Evolutionary conservation across 2,888 invertebrate species (phyloP).

Genomic region (Unio pictorum): DNA sequence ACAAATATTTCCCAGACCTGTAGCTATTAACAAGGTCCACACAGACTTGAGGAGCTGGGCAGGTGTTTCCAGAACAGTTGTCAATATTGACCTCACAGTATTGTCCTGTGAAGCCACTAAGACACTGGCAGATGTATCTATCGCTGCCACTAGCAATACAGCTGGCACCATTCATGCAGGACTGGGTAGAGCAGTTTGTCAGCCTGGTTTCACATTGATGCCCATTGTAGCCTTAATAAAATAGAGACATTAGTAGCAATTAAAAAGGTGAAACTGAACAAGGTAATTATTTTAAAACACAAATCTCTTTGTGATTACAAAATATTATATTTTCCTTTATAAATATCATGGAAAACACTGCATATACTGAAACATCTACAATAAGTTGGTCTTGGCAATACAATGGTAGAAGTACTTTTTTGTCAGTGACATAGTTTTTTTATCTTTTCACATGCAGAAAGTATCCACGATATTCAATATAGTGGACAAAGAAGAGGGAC

Average conservation of each 20-base stretch:
- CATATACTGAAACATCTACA: no score
- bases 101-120: conserved; percentile 31
- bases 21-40: conserved; percentile 41
- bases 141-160: conserved; percentile 80
- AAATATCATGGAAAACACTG: no score
- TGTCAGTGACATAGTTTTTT: no score
- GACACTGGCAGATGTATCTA: conserved; percentile 76
- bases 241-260: not conserved
- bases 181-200: conserved; percentile 83
- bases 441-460: no score
- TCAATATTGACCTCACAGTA: conserved; percentile 88
- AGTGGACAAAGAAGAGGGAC: no score
- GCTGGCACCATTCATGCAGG: conserved; percentile 87
- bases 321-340: no score
- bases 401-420: no score
- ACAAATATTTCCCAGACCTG: conserved; percentile 21
- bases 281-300: no score
- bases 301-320: no score
- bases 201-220: conserved; percentile 89
- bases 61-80: conserved; percentile 92
- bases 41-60: conserved; percentile 91
- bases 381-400: no score
- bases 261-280: no score
- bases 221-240: conserved; percentile 71
- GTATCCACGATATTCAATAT: no score